These are phyloP conservation scores for Entelurus aequoreus DNA, from an alignment of 2,113 vertebrate genomes.

Conservation along the genomic window DNA sequence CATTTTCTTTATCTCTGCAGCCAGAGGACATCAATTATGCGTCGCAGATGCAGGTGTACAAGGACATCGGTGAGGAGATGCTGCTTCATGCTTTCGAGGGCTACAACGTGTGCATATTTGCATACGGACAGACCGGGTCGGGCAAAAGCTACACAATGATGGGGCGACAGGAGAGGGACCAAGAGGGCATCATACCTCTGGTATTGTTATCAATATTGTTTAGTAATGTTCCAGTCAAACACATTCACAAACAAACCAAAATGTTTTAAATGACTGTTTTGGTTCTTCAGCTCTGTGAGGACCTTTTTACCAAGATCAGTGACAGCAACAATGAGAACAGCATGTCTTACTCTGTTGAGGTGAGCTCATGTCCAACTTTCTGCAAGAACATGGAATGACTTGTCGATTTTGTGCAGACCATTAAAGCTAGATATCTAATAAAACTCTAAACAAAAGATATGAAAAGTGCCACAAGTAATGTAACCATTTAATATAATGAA, in stretches of 20 bases:
- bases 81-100: slow-evolving; percentile 94
- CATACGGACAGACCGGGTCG: slow-evolving; percentile 91
- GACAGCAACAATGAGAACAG: slow-evolving; percentile 86
- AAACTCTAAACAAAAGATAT: too few species aligned
- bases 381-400: not conserved
- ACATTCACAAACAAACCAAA: not conserved
- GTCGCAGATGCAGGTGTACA: slow-evolving; percentile 92
- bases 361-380: slow-evolving; percentile 39
- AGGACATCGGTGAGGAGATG: slow-evolving; percentile 96
- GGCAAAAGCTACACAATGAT: slow-evolving; percentile 99
- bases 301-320: slow-evolving; percentile 93
- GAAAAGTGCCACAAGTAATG: too few species aligned
- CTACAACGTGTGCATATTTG: slow-evolving; percentile 97
- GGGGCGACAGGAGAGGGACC: slow-evolving; percentile 92
- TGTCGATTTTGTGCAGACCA: not conserved
- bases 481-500: too few species aligned
- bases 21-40: slow-evolving; percentile 91
- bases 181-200: slow-evolving; percentile 95
- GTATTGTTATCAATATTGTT: slow-evolving; percentile 46
- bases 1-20: slow-evolving; percentile 53
- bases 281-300: slow-evolving; percentile 84
- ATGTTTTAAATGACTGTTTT: slow-evolving; percentile 2
- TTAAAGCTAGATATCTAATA: too few species aligned
- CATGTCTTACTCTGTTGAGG: slow-evolving; percentile 96
- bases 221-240: too few species aligned